Evolutionary conservation across 2,113 vertebrate genomes (phyloP).

Genomic region (Nothocercus julius): DNA sequence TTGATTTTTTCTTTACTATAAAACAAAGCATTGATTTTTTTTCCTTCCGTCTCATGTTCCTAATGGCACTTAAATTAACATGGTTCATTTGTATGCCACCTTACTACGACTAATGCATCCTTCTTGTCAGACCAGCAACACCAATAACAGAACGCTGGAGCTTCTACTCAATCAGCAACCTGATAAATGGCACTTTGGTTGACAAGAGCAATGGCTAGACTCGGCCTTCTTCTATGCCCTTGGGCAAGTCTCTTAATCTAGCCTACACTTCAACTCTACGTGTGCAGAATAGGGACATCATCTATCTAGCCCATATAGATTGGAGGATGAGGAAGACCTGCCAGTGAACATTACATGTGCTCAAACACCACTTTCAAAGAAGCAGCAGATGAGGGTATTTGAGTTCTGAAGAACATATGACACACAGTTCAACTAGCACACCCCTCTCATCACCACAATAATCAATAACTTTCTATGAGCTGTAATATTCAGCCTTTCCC

Average conservation of each 20-base stretch:
- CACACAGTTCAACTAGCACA: background rate
- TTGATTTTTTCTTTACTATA: constrained; percentile 69
- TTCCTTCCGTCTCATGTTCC: constrained; percentile 48
- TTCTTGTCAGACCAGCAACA: constrained; percentile 49
- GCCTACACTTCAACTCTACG: background rate
- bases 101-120: constrained; percentile 33
- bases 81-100: constrained; percentile 58
- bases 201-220: constrained; percentile 1
- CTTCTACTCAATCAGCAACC: constrained; percentile 32
- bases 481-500: background rate
- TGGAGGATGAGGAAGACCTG: background rate
- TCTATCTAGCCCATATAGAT: background rate
- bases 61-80: constrained; percentile 52
- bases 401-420: background rate
- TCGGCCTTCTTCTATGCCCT: background rate
- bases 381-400: background rate
- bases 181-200: background rate
- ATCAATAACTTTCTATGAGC: constrained; percentile 7
- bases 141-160: constrained; percentile 13
- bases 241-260: constrained; percentile 8
- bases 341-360: background rate
- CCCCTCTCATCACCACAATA: accelerated
- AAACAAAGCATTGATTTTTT: constrained; percentile 66
- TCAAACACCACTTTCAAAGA: background rate
- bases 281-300: background rate